These are phyloP conservation scores for Pterostichus madidus DNA, from an alignment of 2,888 invertebrate species.

Conservation along the genomic window DNA sequence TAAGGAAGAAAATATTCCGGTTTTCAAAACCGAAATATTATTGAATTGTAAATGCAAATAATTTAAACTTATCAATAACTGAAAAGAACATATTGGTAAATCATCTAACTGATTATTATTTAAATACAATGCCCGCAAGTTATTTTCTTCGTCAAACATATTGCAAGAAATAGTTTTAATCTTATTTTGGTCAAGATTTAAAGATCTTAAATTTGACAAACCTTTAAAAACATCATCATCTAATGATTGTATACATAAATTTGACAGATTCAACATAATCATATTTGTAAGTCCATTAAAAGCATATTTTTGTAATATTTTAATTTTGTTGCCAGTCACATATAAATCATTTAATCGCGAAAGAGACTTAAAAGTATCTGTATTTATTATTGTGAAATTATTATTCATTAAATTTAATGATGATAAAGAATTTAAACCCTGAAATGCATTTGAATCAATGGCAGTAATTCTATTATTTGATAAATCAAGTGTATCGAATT, in stretches of 20 bases:
- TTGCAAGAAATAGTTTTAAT: constrained; percentile 16
- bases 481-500: constrained; percentile 5
- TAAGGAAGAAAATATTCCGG: constrained; percentile 15
- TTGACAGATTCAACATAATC: background rate
- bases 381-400: background rate
- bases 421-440: background rate
- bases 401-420: constrained; percentile 15
- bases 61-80: background rate
- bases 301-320: background rate
- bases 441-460: constrained; percentile 23
- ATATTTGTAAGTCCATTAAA: background rate
- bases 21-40: constrained; percentile 8
- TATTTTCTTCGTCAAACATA: background rate
- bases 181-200: constrained; percentile 43
- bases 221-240: constrained; percentile 21
- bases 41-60: constrained; percentile 26
- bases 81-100: constrained; percentile 6
- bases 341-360: background rate
- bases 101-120: constrained; percentile 7
- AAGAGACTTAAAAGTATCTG: constrained; percentile 8
- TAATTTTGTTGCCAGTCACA: background rate
- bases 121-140: constrained; percentile 12
- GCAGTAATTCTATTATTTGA: background rate
- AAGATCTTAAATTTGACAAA: background rate
- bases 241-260: constrained; percentile 16